These are phyloP conservation scores for Danaus chrysippus DNA, from an alignment of 2,888 invertebrate species.

Conservation along the genomic window DNA sequence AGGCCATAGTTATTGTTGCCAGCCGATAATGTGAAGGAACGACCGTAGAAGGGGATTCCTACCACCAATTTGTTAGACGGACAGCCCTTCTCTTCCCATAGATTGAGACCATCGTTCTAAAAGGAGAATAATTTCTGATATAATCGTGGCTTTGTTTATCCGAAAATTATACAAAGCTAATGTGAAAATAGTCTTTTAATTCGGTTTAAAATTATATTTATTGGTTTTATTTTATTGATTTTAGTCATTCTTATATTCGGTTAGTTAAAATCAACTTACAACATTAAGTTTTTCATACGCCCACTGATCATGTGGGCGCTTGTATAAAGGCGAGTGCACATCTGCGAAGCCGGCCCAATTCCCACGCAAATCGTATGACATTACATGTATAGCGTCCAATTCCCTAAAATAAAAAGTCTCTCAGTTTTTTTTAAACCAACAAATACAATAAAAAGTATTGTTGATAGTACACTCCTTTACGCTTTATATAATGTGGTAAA, in stretches of 20 bases:
- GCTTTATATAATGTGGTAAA: too few species aligned
- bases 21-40: slow-evolving; percentile 89
- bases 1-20: slow-evolving; percentile 90
- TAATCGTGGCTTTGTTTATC: too few species aligned
- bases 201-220: too few species aligned
- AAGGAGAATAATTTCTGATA: slow-evolving; percentile 32
- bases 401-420: slow-evolving; percentile 63
- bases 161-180: too few species aligned
- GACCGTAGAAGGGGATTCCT: slow-evolving; percentile 93
- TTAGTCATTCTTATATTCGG: too few species aligned
- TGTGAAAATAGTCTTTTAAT: too few species aligned
- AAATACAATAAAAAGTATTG: too few species aligned
- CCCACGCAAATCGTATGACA: slow-evolving; percentile 91
- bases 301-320: slow-evolving; percentile 91
- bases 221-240: too few species aligned
- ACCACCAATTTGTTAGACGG: slow-evolving; percentile 92
- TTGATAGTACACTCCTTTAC: too few species aligned
- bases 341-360: slow-evolving; percentile 96
- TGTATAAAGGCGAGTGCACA: slow-evolving; percentile 91
- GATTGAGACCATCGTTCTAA: slow-evolving; percentile 90
- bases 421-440: not conserved
- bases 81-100: slow-evolving; percentile 95
- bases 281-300: slow-evolving; percentile 94
- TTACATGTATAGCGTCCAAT: slow-evolving; percentile 90
- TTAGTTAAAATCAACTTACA: slow-evolving; percentile 73